Evolutionary conservation across 2,888 invertebrate species (phyloP).

Genomic region (Margaritifera margaritifera): DNA sequence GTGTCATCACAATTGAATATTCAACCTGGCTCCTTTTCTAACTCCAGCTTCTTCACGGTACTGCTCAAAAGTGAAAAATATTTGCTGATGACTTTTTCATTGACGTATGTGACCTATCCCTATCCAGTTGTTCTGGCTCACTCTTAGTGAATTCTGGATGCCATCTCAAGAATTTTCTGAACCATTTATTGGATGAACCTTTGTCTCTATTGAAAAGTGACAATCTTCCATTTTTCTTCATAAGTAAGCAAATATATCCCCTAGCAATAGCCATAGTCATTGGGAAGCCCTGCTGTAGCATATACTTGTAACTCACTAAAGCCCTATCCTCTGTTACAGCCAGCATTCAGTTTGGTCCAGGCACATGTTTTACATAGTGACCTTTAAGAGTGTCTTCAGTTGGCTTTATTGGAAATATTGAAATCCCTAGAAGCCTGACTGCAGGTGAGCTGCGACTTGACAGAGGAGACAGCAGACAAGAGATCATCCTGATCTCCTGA

Average conservation of each 20-base stretch:
- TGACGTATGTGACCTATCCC: slow-evolving; percentile 2
- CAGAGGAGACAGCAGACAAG: no score
- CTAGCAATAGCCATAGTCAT: neutral
- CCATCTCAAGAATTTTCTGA: slow-evolving; percentile 1
- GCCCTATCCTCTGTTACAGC: no score
- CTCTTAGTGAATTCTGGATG: slow-evolving; percentile 11
- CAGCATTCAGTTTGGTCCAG: no score
- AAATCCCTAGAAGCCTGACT: no score
- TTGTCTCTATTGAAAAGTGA: slow-evolving; percentile 5
- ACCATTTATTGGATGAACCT: slow-evolving; percentile 11
- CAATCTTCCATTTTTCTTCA: neutral
- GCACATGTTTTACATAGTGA: no score
- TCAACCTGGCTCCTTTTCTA: neutral
- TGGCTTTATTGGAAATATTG: no score
- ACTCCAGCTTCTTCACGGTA: neutral
- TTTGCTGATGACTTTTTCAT: slow-evolving; percentile 2
- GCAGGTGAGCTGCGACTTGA: no score
- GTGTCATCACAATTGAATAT: slow-evolving; percentile 20
- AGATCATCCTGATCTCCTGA: no score
- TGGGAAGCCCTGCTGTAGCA: slow-evolving; percentile 2
- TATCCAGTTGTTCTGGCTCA: slow-evolving; percentile 5
- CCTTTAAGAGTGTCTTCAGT: no score
- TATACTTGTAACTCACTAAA: no score
- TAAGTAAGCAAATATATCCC: neutral
- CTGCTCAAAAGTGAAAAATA: neutral